These are phyloP conservation scores for Tetranychus truncatus DNA, from an alignment of 2,888 invertebrate genomes.

Conservation along the genomic window DNA sequence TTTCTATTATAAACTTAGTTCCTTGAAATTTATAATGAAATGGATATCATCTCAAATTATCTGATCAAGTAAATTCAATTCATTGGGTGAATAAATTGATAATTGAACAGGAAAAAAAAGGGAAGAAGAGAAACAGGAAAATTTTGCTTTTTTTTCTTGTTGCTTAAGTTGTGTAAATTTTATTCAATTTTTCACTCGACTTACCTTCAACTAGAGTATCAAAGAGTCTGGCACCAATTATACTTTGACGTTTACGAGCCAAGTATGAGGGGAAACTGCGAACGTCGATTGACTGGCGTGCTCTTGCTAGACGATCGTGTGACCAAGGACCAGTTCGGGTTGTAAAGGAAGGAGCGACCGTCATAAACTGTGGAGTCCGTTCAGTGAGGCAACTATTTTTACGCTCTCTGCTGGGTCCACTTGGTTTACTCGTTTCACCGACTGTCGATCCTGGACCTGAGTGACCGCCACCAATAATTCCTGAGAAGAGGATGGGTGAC, in stretches of 20 bases:
- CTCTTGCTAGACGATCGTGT: neutral
- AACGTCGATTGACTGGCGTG: slow-evolving; percentile 21
- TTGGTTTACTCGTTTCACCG: neutral
- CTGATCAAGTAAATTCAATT: too few relatives aligned
- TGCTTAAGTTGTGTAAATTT: neutral
- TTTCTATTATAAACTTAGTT: too few relatives aligned
- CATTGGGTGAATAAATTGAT: too few relatives aligned
- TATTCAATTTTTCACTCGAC: neutral
- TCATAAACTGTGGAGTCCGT: slow-evolving; percentile 13
- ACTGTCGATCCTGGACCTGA: neutral
- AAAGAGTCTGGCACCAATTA: slow-evolving; percentile 15
- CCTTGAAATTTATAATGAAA: too few relatives aligned
- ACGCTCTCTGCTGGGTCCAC: neutral
- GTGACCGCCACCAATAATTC: neutral
- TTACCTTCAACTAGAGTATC: slow-evolving; percentile 13
- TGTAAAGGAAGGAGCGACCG: slow-evolving; percentile 14
- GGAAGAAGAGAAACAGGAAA: too few relatives aligned
- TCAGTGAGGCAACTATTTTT: neutral
- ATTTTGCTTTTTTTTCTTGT: neutral
- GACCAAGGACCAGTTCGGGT: slow-evolving; percentile 17
- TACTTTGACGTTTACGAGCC: slow-evolving; percentile 19
- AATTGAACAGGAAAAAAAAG: too few relatives aligned
- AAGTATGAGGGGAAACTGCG: slow-evolving; percentile 20
- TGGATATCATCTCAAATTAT: too few relatives aligned
- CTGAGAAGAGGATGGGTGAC: neutral